Base-by-base conservation (phyloP, 1,140 invertebrate genomes). In the Drosophila carrolli region DNA sequence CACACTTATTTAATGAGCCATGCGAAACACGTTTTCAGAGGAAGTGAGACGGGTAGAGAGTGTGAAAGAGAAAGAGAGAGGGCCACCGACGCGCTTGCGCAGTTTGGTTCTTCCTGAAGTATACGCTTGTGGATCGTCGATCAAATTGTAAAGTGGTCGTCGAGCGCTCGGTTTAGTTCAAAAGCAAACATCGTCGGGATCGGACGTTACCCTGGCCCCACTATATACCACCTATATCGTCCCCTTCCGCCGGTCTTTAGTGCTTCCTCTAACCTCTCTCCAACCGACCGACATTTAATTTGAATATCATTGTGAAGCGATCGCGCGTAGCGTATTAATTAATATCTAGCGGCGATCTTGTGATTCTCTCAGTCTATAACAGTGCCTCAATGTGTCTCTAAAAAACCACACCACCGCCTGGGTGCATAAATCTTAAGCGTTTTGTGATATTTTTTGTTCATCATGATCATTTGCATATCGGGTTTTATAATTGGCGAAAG, bases 381-480 rank as follows among this genome's bases (percentile, higher is more conserved):
- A 78, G 80, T 82, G 41, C 27, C 41, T 38, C 19, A 75, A 72
- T 58, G 46, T 46, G 37, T 58, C 37, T 51, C n/a, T 27, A 8
- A 14, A 27, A 40, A 55, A 44, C 46, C 23, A 37, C 7, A 54
- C 47, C 38, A 55, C 72, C 43, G 44, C 47, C 23, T 35, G 5
- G 57, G 37, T 19, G 63, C 57, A 77, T 61, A 71, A 56, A 77
- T 77, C 51, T 70, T 51, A 11, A 37, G 7, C 37, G 38, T 48
- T 48, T 71, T 66, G 48, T 68, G 63, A 71, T 55, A 48, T 27
- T 29, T 32, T 32, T 9, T 5, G 29, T 23, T 32, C 62, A 92
- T 77, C 62, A 95, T 95, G 95, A 94, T 95, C 89, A 94, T 95
- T 91, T 95, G 94, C 89, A 94, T 95, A 85, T 95, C 94, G 57